These are phyloP conservation scores for Dryoscopus gambensis DNA, from an alignment of 2,113 vertebrate genomes.

Conservation along the genomic window DNA sequence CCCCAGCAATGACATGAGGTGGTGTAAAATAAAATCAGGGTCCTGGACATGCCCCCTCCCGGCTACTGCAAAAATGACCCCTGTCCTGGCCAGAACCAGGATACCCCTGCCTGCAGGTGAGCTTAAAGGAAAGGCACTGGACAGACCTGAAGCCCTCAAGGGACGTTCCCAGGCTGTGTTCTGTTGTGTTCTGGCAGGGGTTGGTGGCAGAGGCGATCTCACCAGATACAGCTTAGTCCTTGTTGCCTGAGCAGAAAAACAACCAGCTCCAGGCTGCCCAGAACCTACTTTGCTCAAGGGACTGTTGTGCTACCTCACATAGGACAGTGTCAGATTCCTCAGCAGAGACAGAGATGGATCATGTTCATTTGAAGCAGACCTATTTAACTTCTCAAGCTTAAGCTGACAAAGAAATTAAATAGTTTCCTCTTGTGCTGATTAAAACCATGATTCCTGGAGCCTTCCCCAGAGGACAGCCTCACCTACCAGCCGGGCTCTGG, in stretches of 20 bases:
- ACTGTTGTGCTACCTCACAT: neutral
- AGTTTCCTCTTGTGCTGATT: neutral
- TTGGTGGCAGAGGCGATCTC: neutral
- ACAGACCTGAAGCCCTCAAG: neutral
- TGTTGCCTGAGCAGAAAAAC: neutral
- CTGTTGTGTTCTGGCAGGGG: neutral
- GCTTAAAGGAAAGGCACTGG: neutral
- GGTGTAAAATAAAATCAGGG: neutral
- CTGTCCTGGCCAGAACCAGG: neutral
- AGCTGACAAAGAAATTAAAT: neutral
- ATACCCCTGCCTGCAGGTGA: neutral
- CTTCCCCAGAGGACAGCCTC: neutral
- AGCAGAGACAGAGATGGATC: neutral
- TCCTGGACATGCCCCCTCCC: neutral
- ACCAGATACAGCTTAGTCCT: neutral
- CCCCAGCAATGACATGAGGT: neutral
- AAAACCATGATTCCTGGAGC: neutral
- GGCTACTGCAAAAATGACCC: neutral
- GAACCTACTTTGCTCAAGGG: neutral
- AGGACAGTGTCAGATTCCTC: neutral
- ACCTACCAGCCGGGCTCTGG: neutral
- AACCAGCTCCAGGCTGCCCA: neutral
- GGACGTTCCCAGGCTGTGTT: neutral
- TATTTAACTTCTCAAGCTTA: neutral
- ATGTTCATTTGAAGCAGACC: neutral